Evolutionary conservation across 2,113 vertebrate genomes (phyloP).

Genomic region (Phrynosoma platyrhinos): DNA sequence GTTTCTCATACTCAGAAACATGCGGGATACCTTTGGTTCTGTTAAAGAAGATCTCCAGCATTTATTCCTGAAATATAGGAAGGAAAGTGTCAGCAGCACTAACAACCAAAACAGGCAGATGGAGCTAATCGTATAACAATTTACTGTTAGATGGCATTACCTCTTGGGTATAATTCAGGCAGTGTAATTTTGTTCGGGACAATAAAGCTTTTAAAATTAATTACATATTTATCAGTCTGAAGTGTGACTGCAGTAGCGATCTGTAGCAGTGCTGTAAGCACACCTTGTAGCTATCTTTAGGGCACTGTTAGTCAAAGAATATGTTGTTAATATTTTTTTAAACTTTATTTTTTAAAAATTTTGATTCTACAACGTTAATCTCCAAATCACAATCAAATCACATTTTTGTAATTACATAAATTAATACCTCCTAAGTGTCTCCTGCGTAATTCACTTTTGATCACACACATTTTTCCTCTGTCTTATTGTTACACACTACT

Average conservation of each 20-base stretch:
- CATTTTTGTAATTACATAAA: too few species aligned
- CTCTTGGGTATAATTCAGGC: constrained; percentile 23
- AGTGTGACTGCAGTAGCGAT: background rate
- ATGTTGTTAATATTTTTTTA: too few species aligned
- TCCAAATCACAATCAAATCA: too few species aligned
- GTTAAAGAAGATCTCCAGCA: background rate
- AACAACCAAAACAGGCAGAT: constrained; percentile 22
- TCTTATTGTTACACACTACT: too few species aligned
- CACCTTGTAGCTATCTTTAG: background rate
- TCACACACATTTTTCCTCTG: too few species aligned
- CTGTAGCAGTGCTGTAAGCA: background rate
- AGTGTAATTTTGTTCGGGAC: constrained; percentile 27
- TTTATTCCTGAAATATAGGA: background rate
- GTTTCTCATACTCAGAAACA: background rate
- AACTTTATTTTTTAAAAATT: too few species aligned
- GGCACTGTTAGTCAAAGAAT: constrained; percentile 5
- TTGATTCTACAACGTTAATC: too few species aligned
- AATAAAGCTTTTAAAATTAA: constrained; percentile 38
- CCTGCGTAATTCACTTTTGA: too few species aligned
- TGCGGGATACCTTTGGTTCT: background rate
- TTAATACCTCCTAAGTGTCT: too few species aligned
- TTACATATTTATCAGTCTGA: constrained; percentile 26
- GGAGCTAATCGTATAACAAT: constrained; percentile 30
- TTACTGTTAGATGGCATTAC: constrained; percentile 13
- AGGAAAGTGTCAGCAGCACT: constrained; percentile 1